phyloP scores from a whole-genome alignment of 1,140 invertebrate genomes.

The Rhizoglyphus robini region DNA sequence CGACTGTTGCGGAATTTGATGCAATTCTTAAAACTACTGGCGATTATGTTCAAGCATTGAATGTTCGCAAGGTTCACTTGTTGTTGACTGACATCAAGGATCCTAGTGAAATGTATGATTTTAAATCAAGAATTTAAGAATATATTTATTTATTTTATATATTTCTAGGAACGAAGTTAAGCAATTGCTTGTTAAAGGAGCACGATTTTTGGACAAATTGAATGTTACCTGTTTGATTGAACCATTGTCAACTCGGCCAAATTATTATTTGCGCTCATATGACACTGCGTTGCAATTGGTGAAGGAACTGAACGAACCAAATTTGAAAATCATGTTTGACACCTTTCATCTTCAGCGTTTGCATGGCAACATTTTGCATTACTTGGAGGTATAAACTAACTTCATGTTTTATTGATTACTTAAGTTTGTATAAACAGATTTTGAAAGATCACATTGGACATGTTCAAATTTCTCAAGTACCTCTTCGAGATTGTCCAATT shows the following conservation, averaged over 20 bases:
- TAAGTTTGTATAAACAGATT: neutral
- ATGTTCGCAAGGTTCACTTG: constrained; percentile 21
- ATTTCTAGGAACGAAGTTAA: neutral
- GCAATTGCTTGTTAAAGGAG: constrained; percentile 6
- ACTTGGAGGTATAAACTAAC: constrained; percentile 17
- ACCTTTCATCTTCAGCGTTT: constrained; percentile 21
- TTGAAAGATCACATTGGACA: constrained; percentile 19
- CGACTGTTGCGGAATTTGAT: constrained; percentile 14
- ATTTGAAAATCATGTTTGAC: constrained; percentile 21
- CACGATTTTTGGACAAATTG: neutral
- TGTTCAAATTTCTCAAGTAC: constrained; percentile 23
- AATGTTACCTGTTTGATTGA: constrained; percentile 19
- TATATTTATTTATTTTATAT: constrained; percentile 8
- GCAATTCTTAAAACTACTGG: constrained; percentile 2
- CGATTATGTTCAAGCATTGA: constrained; percentile 16
- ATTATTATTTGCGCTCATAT: constrained; percentile 23
- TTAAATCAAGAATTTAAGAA: neutral
- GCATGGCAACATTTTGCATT: constrained; percentile 19
- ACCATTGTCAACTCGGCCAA: constrained; percentile 15
- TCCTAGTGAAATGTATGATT: constrained; percentile 7
- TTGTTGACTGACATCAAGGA: constrained; percentile 14
- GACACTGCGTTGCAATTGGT: constrained; percentile 11
- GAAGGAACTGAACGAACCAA: constrained; percentile 18
- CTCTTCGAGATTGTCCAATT: constrained; percentile 19
- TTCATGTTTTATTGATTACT: neutral